Base-by-base conservation (phyloP, 2,113 vertebrate genomes). In the Scatophagus argus region DNA sequence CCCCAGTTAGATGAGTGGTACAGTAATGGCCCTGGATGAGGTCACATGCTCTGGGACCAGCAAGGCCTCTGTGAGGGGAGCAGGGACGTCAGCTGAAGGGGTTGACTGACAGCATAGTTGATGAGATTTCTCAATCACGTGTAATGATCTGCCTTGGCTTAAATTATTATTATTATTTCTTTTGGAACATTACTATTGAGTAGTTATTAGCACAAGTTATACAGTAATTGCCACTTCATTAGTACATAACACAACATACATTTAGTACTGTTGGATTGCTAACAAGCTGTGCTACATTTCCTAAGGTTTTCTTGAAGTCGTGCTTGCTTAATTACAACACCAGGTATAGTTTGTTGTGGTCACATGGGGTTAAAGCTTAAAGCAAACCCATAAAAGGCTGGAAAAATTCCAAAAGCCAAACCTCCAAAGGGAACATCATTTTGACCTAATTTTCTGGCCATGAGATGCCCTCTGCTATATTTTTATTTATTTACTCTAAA, bases 401-500 rank as follows among this genome's bases (percentile, higher is more conserved):
- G 55, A 67, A 39, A 25, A 32, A 61, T 44, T 83, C 67, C 64
- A 83, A 79, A 73, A 58, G 74, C 62, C 63, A 86, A 74, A 75
- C 12, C 77, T 88, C 69, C 43, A 34, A 80, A 74, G 77, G 78
- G 77, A 85, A 77, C 29, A 63, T 72, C 71, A 61, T 88, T 90
- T 87, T 92, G 84, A 89, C 91, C 87, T 87, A 66, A 85, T 91
- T 88, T 89, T 65, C 78, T 73, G 67, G 77, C 72, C 85, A 82
- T 81, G 69, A 90, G 64, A 70, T 85, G 73, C 70, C 76, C 83
- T 87, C 73, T 25, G 23, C 66, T 78, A 64, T 65, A 43, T 74
- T 65, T 74, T 38, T 71, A 61, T 72, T 56, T 61, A 71, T 66
- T 74, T 68, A 59, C 73, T 68, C 79, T 83, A 31, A 76, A 85